Evolutionary conservation across 2,888 invertebrate species (phyloP).

Genomic region (Drosophila recens): DNA sequence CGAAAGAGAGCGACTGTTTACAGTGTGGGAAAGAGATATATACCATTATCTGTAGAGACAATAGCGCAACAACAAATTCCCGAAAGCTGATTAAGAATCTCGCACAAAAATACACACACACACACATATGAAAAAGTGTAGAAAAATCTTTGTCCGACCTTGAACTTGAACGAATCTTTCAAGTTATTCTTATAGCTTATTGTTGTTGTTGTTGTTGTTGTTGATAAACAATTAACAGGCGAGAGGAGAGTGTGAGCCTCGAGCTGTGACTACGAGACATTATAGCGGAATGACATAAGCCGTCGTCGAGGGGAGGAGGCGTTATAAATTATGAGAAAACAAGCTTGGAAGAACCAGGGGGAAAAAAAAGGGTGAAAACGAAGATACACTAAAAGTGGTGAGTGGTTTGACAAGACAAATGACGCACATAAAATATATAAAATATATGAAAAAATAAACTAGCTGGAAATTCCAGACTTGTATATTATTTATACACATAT

Average conservation of each 20-base stretch:
- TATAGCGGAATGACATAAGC: conserved; percentile 1
- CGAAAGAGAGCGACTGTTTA: neutral
- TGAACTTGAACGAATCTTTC: conserved; percentile 71
- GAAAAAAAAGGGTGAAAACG: neutral
- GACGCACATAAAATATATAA: conserved; percentile 37
- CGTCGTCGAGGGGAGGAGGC: conserved; percentile 1
- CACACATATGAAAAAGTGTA: conserved; percentile 29
- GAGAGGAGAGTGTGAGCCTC: conserved; percentile 8
- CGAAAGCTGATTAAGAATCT: conserved; percentile 38
- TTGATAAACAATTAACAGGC: conserved; percentile 55
- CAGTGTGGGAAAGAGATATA: conserved; percentile 1
- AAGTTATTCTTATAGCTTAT: conserved; percentile 37
- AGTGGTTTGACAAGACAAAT: conserved; percentile 53
- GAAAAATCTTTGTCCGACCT: conserved; percentile 69
- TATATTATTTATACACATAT: neutral
- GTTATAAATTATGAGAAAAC: conserved; percentile 47
- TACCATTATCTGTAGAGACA: conserved; percentile 34
- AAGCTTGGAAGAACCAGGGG: conserved; percentile 15
- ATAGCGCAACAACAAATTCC: conserved; percentile 28
- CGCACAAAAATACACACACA: conserved; percentile 17
- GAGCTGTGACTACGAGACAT: conserved; percentile 23
- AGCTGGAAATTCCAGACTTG: conserved; percentile 15
- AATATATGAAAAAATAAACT: conserved; percentile 11
- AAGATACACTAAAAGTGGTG: conserved; percentile 2
- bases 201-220: conserved; percentile 19